These are phyloP conservation scores for Morpho deidamia DNA, from an alignment of 2,888 invertebrate genomes.

Conservation along the genomic window DNA sequence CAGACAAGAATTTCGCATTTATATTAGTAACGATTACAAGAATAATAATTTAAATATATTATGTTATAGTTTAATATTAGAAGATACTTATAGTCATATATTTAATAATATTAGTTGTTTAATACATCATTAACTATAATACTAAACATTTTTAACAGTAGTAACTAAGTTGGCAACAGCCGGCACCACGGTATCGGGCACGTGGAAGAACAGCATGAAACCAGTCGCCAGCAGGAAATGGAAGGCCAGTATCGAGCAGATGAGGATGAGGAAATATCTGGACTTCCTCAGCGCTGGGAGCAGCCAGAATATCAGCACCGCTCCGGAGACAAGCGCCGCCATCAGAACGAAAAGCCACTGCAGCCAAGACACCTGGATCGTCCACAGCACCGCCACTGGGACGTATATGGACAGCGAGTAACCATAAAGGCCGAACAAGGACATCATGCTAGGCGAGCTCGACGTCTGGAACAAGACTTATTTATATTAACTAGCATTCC, in stretches of 20 bases:
- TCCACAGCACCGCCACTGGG: constrained; percentile 95
- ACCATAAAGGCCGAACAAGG: constrained; percentile 95
- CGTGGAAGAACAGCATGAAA: constrained; percentile 91
- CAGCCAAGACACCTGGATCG: constrained; percentile 88
- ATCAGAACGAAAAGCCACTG: constrained; percentile 93
- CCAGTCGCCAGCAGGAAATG: constrained; percentile 91
- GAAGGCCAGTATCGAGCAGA: constrained; percentile 82
- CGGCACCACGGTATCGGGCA: constrained; percentile 49
- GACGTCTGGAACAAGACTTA: constrained; percentile 53
- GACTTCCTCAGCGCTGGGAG: constrained; percentile 85
- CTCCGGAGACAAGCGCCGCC: constrained; percentile 90
- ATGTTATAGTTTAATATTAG: no score
- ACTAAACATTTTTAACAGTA: constrained; percentile 31
- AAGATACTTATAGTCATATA: no score
- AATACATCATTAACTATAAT: no score
- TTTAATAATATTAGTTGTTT: no score
- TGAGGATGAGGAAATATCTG: constrained; percentile 63
- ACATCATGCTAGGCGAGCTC: constrained; percentile 84
- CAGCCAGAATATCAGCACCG: constrained; percentile 89
- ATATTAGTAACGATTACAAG: no score
- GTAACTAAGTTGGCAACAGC: constrained; percentile 18
- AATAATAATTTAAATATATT: no score
- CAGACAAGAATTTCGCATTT: no score
- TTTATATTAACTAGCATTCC: no score
- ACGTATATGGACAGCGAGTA: constrained; percentile 96